A percentile compares a stretch with the other conserved stretches of the same genome.
These are phyloP conservation scores for Cisticola juncidis DNA, from an alignment of 2,113 vertebrate species.

Conservation along the genomic window DNA sequence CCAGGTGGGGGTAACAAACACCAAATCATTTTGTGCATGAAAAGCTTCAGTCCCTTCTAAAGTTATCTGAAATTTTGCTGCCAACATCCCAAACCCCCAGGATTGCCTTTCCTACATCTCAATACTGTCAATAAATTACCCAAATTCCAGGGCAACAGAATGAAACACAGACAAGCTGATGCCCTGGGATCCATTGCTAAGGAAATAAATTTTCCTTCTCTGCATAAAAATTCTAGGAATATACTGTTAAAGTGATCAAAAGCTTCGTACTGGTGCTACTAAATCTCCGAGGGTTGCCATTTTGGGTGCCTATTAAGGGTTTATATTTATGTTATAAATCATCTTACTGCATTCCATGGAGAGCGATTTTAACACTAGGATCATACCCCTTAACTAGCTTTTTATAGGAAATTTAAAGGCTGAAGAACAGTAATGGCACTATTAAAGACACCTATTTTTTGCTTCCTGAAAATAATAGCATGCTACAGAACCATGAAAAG, in stretches of 20 bases:
- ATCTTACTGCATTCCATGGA: not conserved
- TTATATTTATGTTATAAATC: conserved; percentile 60
- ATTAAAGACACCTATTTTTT: conserved; percentile 59
- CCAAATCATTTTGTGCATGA: not conserved
- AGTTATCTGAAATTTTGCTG: not conserved
- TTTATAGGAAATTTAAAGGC: conserved; percentile 60
- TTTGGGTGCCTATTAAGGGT: conserved; percentile 33
- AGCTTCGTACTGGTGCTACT: not conserved
- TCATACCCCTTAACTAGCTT: conserved; percentile 44
- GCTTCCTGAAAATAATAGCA: conserved; percentile 46
- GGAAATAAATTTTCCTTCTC: conserved; percentile 5
- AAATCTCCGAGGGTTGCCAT: conserved; percentile 46
- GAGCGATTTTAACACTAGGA: conserved; percentile 2
- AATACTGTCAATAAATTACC: not conserved
- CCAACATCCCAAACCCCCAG: not conserved
- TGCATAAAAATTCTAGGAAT: not conserved
- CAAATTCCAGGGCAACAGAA: not conserved
- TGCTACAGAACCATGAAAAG: conserved; percentile 28
- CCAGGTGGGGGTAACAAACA: not conserved
- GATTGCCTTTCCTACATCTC: not conserved
- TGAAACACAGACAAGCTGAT: accelerated
- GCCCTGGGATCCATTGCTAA: not conserved
- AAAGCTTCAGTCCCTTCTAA: not conserved
- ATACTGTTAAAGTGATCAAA: conserved; percentile 36
- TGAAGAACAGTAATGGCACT: conserved; percentile 45